Evolutionary conservation across 2,113 vertebrate genomes (phyloP).

Genomic region (Ellobius talpinus): DNA sequence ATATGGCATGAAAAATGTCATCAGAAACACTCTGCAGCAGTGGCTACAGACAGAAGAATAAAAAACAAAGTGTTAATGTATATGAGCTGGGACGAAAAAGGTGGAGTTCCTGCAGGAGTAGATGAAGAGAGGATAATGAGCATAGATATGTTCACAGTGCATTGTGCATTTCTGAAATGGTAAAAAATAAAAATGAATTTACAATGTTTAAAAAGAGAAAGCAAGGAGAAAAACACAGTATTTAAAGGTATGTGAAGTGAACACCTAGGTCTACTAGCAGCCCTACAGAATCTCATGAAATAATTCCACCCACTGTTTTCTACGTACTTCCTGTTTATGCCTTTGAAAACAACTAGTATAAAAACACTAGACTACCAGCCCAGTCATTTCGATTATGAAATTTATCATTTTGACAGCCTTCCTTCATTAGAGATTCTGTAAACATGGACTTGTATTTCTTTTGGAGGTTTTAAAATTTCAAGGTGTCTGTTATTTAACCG

Average conservation of each 20-base stretch:
- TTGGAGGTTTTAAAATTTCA: not conserved
- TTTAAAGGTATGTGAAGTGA: not conserved
- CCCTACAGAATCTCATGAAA: not conserved
- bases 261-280: not conserved
- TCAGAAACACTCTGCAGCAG: not conserved
- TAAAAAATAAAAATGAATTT: not conserved
- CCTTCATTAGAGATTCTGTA: not conserved
- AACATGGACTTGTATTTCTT: not conserved
- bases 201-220: no score
- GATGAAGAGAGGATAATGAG: not conserved
- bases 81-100: not conserved
- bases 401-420: not conserved
- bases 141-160: not conserved
- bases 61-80: not conserved
- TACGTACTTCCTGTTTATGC: not conserved
- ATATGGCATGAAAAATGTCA: not conserved
- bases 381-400: not conserved
- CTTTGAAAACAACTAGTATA: not conserved
- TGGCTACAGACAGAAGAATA: not conserved
- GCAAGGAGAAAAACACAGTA: no score
- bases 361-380: not conserved
- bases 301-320: not conserved
- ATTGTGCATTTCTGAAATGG: not conserved
- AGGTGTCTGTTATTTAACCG: conserved; percentile 2
- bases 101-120: not conserved